Percentiles rank a stretch among this genome's conserved stretches.
These are phyloP conservation scores for Leptobrachium leishanense DNA, from an alignment of 2,113 vertebrate genomes.

Conservation along the genomic window DNA sequence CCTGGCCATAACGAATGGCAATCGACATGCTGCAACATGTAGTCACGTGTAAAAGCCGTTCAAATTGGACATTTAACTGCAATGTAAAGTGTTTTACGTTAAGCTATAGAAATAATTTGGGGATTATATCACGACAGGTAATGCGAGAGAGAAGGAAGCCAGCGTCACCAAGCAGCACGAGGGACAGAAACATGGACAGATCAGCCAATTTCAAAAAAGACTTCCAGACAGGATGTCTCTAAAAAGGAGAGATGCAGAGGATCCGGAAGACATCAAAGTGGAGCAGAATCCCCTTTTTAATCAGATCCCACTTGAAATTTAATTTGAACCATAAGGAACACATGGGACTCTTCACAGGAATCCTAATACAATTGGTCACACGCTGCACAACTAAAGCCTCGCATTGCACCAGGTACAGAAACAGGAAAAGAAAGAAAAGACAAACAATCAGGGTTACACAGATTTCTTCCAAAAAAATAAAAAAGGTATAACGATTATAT, in stretches of 20 bases:
- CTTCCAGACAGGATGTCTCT: conserved; percentile 28
- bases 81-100: background rate
- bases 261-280: conserved; percentile 26
- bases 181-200: background rate
- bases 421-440: no score
- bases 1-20: no score
- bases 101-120: background rate
- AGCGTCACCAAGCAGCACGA: background rate
- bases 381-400: background rate
- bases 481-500: no score
- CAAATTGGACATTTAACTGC: background rate
- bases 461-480: no score
- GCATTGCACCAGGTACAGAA: background rate
- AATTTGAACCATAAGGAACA: conserved; percentile 28
- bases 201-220: background rate
- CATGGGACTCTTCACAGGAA: conserved; percentile 17
- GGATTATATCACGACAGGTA: background rate
- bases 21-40: background rate
- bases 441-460: no score
- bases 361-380: conserved; percentile 20
- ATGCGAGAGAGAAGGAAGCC: background rate
- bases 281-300: conserved; percentile 9
- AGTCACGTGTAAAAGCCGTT: background rate
- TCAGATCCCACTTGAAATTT: conserved; percentile 11
- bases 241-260: conserved; percentile 17